Percentiles rank a stretch among this genome's conserved stretches.
Evolutionary conservation across 2,113 vertebrate genomes (phyloP).

Genomic region (Amphiprion percula): DNA sequence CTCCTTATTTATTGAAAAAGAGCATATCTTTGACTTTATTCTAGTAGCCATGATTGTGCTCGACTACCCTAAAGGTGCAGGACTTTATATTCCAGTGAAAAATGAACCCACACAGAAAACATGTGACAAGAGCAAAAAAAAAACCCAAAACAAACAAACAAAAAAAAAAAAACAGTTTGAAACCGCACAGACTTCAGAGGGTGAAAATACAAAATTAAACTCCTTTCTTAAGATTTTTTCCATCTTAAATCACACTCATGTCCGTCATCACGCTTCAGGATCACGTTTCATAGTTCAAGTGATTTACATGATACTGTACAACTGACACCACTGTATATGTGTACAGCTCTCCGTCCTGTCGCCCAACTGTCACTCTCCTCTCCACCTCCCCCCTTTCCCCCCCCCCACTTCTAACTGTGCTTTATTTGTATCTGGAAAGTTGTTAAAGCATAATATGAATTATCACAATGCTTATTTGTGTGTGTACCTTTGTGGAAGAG

Average conservation of each 20-base stretch:
- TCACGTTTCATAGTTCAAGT: conserved; percentile 38
- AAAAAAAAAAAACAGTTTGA: too few relatives aligned
- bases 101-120: too few relatives aligned
- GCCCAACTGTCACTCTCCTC: not conserved
- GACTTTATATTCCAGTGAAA: too few relatives aligned
- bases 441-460: not conserved
- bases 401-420: not conserved
- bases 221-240: too few relatives aligned
- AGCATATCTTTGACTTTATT: too few relatives aligned
- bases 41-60: too few relatives aligned
- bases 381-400: not conserved
- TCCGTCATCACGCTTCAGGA: not conserved
- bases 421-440: not conserved
- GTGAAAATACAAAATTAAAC: too few relatives aligned
- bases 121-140: too few relatives aligned
- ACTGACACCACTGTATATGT: conserved; percentile 12
- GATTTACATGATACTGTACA: conserved; percentile 12
- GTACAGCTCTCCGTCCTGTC: not conserved
- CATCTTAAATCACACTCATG: not conserved
- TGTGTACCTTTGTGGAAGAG: conserved; percentile 93
- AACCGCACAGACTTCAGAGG: too few relatives aligned
- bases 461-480: not conserved
- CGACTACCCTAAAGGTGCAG: too few relatives aligned
- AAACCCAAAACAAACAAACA: too few relatives aligned
- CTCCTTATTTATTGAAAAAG: too few relatives aligned